These are phyloP conservation scores for Ptychadena robeensis DNA, from an alignment of 2,797 vertebrate species.

Conservation along the genomic window DNA sequence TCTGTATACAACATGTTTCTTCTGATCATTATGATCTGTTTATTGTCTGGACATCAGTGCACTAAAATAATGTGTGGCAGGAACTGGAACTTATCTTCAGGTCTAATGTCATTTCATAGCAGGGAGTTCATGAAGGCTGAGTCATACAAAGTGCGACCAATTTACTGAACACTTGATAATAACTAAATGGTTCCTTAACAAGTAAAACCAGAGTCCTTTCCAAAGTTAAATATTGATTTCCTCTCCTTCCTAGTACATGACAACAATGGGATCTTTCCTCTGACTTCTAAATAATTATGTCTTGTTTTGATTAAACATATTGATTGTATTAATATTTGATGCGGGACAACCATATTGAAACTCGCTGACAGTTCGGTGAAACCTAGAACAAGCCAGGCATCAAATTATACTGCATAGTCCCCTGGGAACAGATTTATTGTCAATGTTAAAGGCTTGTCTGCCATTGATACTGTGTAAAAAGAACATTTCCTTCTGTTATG, in stretches of 20 bases:
- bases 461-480: slow-evolving; percentile 18
- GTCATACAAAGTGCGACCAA: background rate
- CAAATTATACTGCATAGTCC: slow-evolving; percentile 45
- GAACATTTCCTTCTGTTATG: background rate
- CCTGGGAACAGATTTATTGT: slow-evolving; percentile 24
- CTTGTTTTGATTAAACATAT: slow-evolving; percentile 59
- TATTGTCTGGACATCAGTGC: background rate
- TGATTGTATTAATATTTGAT: slow-evolving; percentile 62
- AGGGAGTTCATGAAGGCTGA: background rate
- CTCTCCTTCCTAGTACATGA: slow-evolving; percentile 17
- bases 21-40: too few relatives aligned
- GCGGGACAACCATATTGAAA: slow-evolving; percentile 36
- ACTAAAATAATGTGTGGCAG: background rate
- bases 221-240: slow-evolving; percentile 45
- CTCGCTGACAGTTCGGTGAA: slow-evolving; percentile 31
- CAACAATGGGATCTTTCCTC: slow-evolving; percentile 27
- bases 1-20: too few relatives aligned
- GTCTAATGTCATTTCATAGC: background rate
- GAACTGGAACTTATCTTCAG: background rate
- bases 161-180: slow-evolving; percentile 32
- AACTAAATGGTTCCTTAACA: slow-evolving; percentile 15
- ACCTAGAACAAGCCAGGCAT: slow-evolving; percentile 43
- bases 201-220: slow-evolving; percentile 11
- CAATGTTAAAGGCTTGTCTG: slow-evolving; percentile 20
- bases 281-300: slow-evolving; percentile 49